Percentiles rank a stretch among this genome's conserved stretches.
These are phyloP conservation scores for Colossoma macropomum DNA, from an alignment of 2,113 vertebrate species.

Conservation along the genomic window DNA sequence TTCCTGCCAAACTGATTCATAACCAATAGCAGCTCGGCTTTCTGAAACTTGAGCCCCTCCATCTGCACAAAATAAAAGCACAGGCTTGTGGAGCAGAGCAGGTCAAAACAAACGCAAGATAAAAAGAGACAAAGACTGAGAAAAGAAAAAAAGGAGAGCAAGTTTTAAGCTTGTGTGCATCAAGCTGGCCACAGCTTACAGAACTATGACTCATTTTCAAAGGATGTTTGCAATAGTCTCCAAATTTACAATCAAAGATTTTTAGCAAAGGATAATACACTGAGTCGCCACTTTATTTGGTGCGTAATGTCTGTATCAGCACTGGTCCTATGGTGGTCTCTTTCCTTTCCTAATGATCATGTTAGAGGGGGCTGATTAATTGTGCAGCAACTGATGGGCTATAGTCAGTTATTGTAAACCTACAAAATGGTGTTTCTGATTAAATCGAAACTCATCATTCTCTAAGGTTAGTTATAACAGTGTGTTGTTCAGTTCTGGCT, in stretches of 20 bases:
- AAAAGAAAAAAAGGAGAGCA: constrained; percentile 42
- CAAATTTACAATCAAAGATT: too few relatives aligned
- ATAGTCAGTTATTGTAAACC: too few relatives aligned
- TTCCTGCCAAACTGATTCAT: constrained; percentile 10
- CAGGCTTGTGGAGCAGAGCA: not conserved
- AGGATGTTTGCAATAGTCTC: not conserved
- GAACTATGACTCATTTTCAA: not conserved
- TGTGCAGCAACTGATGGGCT: too few relatives aligned
- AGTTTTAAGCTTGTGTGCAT: constrained; percentile 22
- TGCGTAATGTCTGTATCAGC: too few relatives aligned
- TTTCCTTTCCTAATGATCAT: too few relatives aligned
- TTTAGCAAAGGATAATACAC: too few relatives aligned
- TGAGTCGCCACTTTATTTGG: too few relatives aligned
- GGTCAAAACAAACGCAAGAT: constrained; percentile 3
- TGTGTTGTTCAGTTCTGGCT: not conserved
- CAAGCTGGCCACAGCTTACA: constrained; percentile 12
- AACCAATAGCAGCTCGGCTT: constrained; percentile 7
- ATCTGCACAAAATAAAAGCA: constrained; percentile 47
- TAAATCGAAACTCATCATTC: too few relatives aligned
- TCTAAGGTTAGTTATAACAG: too few relatives aligned
- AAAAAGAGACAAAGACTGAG: not conserved
- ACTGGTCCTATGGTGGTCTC: too few relatives aligned
- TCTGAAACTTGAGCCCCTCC: constrained; percentile 30
- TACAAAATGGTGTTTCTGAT: too few relatives aligned
- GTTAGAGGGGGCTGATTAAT: too few relatives aligned